phyloP scores from a whole-genome alignment of 2,797 vertebrate genomes.

The Urosaurus nigricauda region DNA sequence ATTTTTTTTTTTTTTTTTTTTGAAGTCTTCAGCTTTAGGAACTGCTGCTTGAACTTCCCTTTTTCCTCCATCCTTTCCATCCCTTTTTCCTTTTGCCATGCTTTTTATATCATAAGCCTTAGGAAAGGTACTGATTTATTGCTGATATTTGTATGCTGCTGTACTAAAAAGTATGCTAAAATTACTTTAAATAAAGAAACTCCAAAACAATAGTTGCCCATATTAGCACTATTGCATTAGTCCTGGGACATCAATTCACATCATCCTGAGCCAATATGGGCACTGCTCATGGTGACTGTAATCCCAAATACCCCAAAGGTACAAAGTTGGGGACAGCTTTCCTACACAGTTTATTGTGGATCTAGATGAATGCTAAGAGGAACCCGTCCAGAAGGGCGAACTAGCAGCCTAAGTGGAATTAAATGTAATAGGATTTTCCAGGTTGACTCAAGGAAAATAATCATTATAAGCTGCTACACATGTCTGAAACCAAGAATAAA shows the following conservation, averaged over 20 bases:
- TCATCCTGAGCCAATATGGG: too few relatives aligned
- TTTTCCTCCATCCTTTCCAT: not conserved
- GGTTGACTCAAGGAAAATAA: not conserved
- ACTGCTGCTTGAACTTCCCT: not conserved
- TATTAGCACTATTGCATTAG: too few relatives aligned
- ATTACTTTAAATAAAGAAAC: not conserved
- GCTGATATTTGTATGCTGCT: not conserved
- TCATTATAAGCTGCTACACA: not conserved
- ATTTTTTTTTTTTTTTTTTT: not conserved
- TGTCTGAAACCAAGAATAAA: not conserved
- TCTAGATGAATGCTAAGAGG: not conserved
- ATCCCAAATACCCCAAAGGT: too few relatives aligned
- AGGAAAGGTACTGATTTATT: not conserved
- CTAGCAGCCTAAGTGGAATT: not conserved
- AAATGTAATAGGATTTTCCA: not conserved
- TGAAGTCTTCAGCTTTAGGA: not conserved
- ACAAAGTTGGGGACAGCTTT: too few relatives aligned
- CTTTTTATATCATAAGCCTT: not conserved
- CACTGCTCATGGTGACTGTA: too few relatives aligned
- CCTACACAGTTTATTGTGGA: not conserved
- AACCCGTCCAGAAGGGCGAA: not conserved
- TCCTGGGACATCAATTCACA: too few relatives aligned
- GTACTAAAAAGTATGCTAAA: not conserved
- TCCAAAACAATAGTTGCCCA: too few relatives aligned
- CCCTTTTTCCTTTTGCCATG: not conserved